Base-by-base conservation (phyloP, 2,888 invertebrate species). In the Erynnis tages region DNA sequence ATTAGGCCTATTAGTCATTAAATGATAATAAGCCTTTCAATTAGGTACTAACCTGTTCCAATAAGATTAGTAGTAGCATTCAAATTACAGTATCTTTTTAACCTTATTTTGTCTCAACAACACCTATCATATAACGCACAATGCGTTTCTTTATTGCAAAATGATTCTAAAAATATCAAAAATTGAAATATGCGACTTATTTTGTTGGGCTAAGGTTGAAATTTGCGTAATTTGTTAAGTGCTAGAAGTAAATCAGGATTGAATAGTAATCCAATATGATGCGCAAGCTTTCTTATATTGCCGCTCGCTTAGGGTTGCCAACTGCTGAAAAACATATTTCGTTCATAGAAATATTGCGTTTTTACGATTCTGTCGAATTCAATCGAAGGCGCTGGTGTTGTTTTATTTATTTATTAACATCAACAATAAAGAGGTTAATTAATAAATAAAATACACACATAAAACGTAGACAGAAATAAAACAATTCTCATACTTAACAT, bases 261-360 rank as follows among this genome's bases (percentile, higher is more conserved):
- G 34, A 14, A n/a, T 21, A 19, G 46, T 25, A 46, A 46, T 35
- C 10, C 35, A 35, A 46, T 35, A 46, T 23, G 46, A 35, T 35
- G 46, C 46, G 35, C 11, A 46, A 17, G 25, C 46, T 35, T 35
- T 10, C 16, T 46, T 11, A 46, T 17, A 32, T 27, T 46, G 35
- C 25, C 46, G 35, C 46, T 35, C 1, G n/a, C 2, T 13, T 8
- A 41, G 21, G 23, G 44, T 21, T 32, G 23, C 23, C 38, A 38
- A 21, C 5, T 11, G n/a, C 13, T 17, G 5, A 21, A 21, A 21
- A 4, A 4, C 21, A 21, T 21, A 21, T n/a, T n/a, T n/a, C n/a
- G n/a, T n/a, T n/a, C n/a, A n/a, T n/a, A n/a, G n/a, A n/a, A n/a
- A n/a, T n/a, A n/a, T n/a, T n/a, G n/a, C n/a, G n/a, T n/a, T n/a